Evolutionary conservation across 1,140 invertebrate genomes (phyloP), one percentile per base, ranked within the genome.

Genomic region (Colletes gigas): DNA sequence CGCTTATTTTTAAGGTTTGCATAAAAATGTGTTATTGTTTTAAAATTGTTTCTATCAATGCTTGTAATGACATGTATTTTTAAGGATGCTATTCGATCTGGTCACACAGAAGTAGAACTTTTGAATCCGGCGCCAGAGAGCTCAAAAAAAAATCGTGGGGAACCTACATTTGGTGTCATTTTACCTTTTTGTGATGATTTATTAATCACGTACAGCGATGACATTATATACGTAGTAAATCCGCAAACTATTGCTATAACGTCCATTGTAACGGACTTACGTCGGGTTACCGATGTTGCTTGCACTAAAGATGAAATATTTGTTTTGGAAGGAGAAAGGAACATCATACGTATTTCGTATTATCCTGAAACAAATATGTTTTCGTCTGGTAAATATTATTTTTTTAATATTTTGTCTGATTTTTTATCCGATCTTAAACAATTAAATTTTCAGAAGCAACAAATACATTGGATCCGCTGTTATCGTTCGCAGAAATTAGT

Each of bases 231-330:
- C 87, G 94, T 98, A 17, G 91, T 98, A 17, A 96, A 98, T 94
- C 95, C 97, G 30, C 90, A 89, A n/a, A 93, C 91, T 21, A 94
- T 94, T 65, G 86, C 89, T 8, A 92, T 93, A 78, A 91, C 89
- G 15, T 92, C 92, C 68, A 91, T 95, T 15, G 87, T 95, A 21
- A 91, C 92, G 50, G 92, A 94, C 81, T 81, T 95, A 9, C 89
- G 93, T 59, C 89, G 89, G 19, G 92, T 95, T 55, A 92, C 92
- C 6, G 90, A 93, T 72, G 94, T 97, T 10, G 95, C 96, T 55
- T 95, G 96, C 50, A 94, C 94, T 83, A 95, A 95, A 88, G 96
- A 97, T 84, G 97, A 98, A 94, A 96, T 98, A 83, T 97, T 97
- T 92, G 93, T 98, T 65, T 91, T 98, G 79, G 95, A 96, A 91